These are phyloP conservation scores for Virgularia gustaviana DNA, from an alignment of 92 coral and sea anemone species.

Conservation along the genomic window DNA sequence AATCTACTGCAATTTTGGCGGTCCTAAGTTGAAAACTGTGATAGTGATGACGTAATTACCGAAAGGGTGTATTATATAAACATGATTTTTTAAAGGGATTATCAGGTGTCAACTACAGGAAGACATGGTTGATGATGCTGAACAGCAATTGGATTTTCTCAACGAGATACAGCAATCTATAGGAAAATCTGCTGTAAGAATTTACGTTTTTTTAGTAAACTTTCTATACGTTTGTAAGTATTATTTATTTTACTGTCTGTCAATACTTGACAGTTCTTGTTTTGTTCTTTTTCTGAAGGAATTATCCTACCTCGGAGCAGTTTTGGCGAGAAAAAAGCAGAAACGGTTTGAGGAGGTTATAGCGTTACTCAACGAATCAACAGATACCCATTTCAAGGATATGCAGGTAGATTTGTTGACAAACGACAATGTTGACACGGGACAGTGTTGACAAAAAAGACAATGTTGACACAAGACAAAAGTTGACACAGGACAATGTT, in stretches of 20 bases:
- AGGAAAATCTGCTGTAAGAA: slow-evolving; percentile 95
- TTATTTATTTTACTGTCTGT: background rate
- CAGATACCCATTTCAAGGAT: slow-evolving; percentile 79
- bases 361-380: slow-evolving; percentile 73
- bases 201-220: no score
- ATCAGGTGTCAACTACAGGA: slow-evolving; percentile 93
- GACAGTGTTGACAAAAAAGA: no score
- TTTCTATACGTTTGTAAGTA: no score
- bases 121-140: slow-evolving; percentile 95
- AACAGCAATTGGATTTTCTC: slow-evolving; percentile 91
- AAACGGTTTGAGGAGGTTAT: slow-evolving; percentile 75
- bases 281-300: slow-evolving; percentile 54
- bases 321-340: slow-evolving; percentile 77
- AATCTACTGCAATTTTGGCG: background rate
- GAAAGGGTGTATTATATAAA: no score
- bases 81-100: slow-evolving; percentile 55
- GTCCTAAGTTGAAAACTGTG: background rate
- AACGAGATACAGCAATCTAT: slow-evolving; percentile 96
- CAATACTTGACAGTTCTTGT: no score
- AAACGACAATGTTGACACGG: no score
- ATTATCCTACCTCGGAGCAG: slow-evolving; percentile 84
- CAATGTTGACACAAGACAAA: no score
- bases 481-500: no score
- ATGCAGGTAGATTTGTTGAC: slow-evolving; percentile 75
- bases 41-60: no score